A percentile compares a stretch with the other conserved stretches of the same genome.
phyloP scores from a whole-genome alignment of 2,888 invertebrate species.

The Amiota communis region DNA sequence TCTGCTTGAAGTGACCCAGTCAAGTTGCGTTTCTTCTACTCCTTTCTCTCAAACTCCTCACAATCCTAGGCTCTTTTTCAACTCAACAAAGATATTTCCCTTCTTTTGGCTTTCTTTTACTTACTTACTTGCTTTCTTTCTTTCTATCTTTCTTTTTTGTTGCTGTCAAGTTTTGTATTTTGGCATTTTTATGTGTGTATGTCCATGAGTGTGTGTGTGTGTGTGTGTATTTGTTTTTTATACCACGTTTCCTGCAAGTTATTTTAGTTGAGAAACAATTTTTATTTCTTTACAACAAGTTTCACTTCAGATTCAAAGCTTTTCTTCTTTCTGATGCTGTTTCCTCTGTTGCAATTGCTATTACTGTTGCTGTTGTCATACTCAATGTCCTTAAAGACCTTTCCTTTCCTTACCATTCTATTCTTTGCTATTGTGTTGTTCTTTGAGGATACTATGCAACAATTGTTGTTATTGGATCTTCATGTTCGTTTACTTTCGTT shows the following conservation, averaged over 20 bases:
- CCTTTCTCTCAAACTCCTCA: too few species aligned
- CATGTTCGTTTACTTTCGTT: constrained; percentile 18
- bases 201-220: constrained; percentile 15
- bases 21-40: background rate
- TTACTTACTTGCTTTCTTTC: background rate
- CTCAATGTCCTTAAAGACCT: too few species aligned
- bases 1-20: background rate
- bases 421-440: too few species aligned
- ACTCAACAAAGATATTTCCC: too few species aligned
- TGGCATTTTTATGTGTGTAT: background rate
- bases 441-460: constrained; percentile 23
- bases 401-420: too few species aligned
- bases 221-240: constrained; percentile 17
- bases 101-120: background rate
- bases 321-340: background rate
- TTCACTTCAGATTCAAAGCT: background rate
- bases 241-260: constrained; percentile 32
- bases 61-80: too few species aligned
- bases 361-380: constrained; percentile 15
- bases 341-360: constrained; percentile 25
- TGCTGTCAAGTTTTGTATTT: too few species aligned
- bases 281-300: constrained; percentile 39
- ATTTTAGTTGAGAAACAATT: constrained; percentile 44
- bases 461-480: constrained; percentile 38
- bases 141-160: background rate